Conservation (phyloP, 2,113 vertebrate species). For the Ellobius talpinus region DNA sequence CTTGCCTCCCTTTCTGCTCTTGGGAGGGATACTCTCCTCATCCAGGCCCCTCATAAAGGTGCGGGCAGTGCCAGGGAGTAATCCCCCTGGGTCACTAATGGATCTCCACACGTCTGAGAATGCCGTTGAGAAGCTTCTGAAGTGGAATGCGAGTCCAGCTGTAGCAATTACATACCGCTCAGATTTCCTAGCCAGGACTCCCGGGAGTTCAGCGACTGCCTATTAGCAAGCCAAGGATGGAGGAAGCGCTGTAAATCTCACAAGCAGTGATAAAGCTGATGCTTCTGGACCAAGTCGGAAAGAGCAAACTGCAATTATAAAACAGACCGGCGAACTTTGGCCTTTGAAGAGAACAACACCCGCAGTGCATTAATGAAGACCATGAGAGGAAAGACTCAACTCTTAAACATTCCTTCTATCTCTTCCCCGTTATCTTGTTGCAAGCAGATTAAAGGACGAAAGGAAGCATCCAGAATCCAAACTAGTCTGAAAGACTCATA, state of each 20-base stretch:
- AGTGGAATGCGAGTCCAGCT: constrained; percentile 85
- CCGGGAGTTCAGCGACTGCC: constrained; percentile 83
- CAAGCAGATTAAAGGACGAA: constrained; percentile 66
- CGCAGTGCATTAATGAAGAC: constrained; percentile 77
- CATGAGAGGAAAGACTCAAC: constrained; percentile 69
- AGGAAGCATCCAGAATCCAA: constrained; percentile 72
- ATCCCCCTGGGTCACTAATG: constrained; percentile 85
- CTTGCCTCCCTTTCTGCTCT: constrained; percentile 65
- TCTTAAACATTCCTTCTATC: constrained; percentile 74
- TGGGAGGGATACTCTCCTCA: constrained; percentile 71
- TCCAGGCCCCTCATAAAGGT: constrained; percentile 77
- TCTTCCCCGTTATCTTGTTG: constrained; percentile 70
- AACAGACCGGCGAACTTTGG: constrained; percentile 78
- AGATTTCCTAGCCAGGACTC: constrained; percentile 82
- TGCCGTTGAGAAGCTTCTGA: constrained; percentile 87
- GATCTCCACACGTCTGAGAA: constrained; percentile 89
- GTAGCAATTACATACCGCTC: constrained; percentile 85
- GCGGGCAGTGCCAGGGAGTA: constrained; percentile 78
- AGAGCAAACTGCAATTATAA: constrained; percentile 78
- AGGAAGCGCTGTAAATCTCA: constrained; percentile 86
- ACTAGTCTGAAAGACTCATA: constrained; percentile 69
- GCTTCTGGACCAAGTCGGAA: constrained; percentile 82
- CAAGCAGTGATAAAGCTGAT: constrained; percentile 84
- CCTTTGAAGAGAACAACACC: constrained; percentile 79
- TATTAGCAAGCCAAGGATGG: constrained; percentile 86